phyloP scores from a whole-genome alignment of 2,113 vertebrate genomes.

The Corythoichthys haematopterus region DNA sequence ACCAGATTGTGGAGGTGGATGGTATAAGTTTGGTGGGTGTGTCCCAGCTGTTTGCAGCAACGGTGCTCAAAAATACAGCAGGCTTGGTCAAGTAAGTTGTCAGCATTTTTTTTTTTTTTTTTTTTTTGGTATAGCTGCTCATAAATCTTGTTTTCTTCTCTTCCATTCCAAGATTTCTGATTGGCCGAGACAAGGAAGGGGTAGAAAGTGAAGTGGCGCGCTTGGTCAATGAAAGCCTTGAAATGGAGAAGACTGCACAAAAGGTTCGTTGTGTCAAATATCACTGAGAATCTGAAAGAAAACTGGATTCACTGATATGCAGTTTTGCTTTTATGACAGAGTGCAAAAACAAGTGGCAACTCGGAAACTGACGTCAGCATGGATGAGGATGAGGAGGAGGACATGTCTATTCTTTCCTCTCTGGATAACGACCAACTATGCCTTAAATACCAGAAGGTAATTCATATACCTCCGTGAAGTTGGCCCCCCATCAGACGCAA shows the following conservation, averaged over 20 bases:
- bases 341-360: background rate
- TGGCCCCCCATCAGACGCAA: too few species aligned
- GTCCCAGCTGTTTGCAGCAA: constrained; percentile 86
- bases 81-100: constrained; percentile 79
- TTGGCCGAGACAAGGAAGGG: constrained; percentile 84
- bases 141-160: constrained; percentile 4
- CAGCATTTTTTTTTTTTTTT: background rate
- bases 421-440: constrained; percentile 57
- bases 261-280: constrained; percentile 25
- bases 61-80: constrained; percentile 85
- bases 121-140: background rate
- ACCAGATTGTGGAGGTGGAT: constrained; percentile 90
- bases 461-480: background rate
- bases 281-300: background rate
- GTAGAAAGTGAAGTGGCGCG: constrained; percentile 87
- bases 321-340: constrained; percentile 13
- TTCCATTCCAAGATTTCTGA: constrained; percentile 54
- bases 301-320: background rate
- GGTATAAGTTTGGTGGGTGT: constrained; percentile 86
- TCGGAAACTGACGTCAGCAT: constrained; percentile 14
- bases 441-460: constrained; percentile 66
- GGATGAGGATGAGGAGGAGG: constrained; percentile 44
- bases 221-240: constrained; percentile 85
- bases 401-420: constrained; percentile 40
- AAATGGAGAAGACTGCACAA: constrained; percentile 73